Conservation (phyloP, 2,797 vertebrate genomes). For the Gymnothorax javanicus region DNA sequence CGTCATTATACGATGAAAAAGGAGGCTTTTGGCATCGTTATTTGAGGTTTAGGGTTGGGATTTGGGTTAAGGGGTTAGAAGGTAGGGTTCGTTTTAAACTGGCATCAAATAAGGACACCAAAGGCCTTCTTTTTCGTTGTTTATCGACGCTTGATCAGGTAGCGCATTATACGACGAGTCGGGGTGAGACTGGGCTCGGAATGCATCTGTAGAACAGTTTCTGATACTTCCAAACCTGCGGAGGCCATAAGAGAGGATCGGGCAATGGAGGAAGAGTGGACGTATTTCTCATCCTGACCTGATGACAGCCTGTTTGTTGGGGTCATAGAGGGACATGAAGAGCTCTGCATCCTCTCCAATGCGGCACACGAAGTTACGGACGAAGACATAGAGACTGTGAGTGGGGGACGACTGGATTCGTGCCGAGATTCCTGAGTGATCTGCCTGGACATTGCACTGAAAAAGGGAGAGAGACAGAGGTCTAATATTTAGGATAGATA, state of each 20-base stretch:
- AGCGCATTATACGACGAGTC: too few species aligned
- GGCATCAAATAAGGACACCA: too few species aligned
- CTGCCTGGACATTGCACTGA: slow-evolving; percentile 86
- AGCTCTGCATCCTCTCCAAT: slow-evolving; percentile 98
- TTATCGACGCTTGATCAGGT: too few species aligned
- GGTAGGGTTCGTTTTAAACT: too few species aligned
- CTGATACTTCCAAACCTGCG: not conserved
- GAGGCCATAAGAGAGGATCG: not conserved
- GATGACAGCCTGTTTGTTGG: slow-evolving; percentile 84
- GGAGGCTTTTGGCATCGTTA: too few species aligned
- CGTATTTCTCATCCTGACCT: slow-evolving; percentile 72
- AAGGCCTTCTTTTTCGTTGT: too few species aligned
- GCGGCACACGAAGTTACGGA: slow-evolving; percentile 95
- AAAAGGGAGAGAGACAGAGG: slow-evolving; percentile 21
- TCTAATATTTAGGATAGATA: too few species aligned
- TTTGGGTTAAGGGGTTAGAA: too few species aligned
- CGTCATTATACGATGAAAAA: too few species aligned
- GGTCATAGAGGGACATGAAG: slow-evolving; percentile 97
- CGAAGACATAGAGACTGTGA: slow-evolving; percentile 95
- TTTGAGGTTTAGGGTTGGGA: not conserved
- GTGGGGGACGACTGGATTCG: slow-evolving; percentile 92
- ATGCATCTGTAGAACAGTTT: not conserved
- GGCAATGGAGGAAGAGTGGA: not conserved
- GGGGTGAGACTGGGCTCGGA: too few species aligned
- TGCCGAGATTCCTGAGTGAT: slow-evolving; percentile 83